phyloP scores from a whole-genome alignment of 1,140 invertebrate genomes.

The Bombus picipes region DNA sequence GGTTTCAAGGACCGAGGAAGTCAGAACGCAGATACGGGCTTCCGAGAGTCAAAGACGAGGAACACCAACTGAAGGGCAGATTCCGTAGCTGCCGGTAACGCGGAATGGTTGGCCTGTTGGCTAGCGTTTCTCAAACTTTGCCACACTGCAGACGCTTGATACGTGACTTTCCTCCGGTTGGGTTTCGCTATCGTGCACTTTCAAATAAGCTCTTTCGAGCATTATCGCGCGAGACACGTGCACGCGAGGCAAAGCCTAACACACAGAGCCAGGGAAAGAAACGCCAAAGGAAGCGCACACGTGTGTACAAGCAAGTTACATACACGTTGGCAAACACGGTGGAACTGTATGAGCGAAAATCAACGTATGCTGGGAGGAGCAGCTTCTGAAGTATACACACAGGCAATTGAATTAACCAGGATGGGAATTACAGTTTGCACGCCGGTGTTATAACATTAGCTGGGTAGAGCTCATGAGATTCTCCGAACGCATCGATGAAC shows the following conservation, averaged over 20 bases:
- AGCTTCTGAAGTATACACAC: background rate
- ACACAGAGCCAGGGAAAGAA: no score
- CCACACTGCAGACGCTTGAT: background rate
- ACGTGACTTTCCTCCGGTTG: constrained; percentile 29
- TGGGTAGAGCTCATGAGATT: background rate
- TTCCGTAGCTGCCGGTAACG: background rate
- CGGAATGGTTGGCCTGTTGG: background rate
- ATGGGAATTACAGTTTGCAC: constrained; percentile 6
- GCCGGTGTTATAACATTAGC: constrained; percentile 6
- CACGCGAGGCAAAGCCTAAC: no score
- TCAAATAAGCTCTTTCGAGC: background rate
- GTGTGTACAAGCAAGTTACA: background rate
- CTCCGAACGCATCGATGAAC: background rate
- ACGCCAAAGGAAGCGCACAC: background rate
- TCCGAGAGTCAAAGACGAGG: constrained; percentile 15
- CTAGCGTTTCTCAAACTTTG: constrained; percentile 24
- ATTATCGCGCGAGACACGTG: background rate
- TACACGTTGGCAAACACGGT: background rate
- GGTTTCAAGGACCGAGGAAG: background rate
- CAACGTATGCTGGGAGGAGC: no score
- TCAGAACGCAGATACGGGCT: constrained; percentile 21
- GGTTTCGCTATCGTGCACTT: background rate
- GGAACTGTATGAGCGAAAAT: background rate
- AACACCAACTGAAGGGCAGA: background rate
- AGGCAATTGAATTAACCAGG: background rate